Base-by-base conservation (phyloP, 1,140 invertebrate genomes). In the Brachystomella parvula region DNA sequence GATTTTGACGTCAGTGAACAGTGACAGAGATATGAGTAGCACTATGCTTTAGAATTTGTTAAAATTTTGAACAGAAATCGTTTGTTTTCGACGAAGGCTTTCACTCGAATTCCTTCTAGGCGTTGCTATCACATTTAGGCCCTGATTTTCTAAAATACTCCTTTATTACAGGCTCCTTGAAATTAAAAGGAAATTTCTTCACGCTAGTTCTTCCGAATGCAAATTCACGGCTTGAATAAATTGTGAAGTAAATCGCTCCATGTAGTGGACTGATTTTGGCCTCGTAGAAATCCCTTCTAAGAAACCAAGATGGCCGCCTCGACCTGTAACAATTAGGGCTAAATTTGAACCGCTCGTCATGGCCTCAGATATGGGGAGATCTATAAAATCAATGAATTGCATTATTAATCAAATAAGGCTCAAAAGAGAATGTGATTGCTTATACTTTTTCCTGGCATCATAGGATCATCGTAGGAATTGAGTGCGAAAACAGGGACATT, bases 241-340 rank as follows among this genome's bases (percentile, higher is more conserved):
- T 32, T 67, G 29, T 24, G 29, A 21, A 15, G 68, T 39, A 29
- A 72, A 58, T 9, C 68, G 24, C 63, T 72, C 71, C 65, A 72
- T 68, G 26, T 44, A 72, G 61, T 72, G 71, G 60, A 63, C n/a
- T 28, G 2, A 2, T 33, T 64, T 61, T 1, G 53, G 19, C 12
- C 39, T n/a, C 0, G 71, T 64, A 3, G 68, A 35, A 26, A 65
- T 15, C 60, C 63, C 63, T 53, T 72, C 71, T 24, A 72, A 44
- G 56, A 70, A 72, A 30, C 71, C 71, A 6, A 72, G 44, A 59
- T 72, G 71, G 9, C 71, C 71, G 15, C 71, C 71, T 28, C 71
- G 58, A 15, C 24, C 31, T 19, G 71, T 72, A 2, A 72, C 65
- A 28, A 72, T 68, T 17, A 72, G 24, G 28, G 66, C 71, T 35